These are phyloP conservation scores for Sterrhoptilus dennistouni DNA, from an alignment of 2,113 vertebrate genomes.

Conservation along the genomic window DNA sequence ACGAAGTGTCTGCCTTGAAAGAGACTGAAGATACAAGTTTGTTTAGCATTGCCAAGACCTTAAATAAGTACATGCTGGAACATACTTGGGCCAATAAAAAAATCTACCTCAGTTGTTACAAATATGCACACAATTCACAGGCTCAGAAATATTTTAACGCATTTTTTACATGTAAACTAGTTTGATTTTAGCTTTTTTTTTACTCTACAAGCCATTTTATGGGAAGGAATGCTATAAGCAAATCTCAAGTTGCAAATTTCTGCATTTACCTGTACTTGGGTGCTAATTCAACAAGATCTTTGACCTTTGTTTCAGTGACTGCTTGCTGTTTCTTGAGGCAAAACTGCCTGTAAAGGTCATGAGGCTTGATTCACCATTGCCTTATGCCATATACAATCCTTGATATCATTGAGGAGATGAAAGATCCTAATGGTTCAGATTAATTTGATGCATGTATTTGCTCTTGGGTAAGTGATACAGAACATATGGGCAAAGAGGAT, in stretches of 20 bases:
- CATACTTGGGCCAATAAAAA: not conserved
- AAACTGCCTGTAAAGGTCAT: not conserved
- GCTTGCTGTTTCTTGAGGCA: not conserved
- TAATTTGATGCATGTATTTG: not conserved
- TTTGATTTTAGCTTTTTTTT: not conserved
- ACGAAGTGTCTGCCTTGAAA: not conserved
- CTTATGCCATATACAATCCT: not conserved
- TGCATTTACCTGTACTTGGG: not conserved
- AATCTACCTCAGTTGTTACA: constrained; percentile 37
- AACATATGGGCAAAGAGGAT: not conserved
- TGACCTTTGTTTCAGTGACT: not conserved
- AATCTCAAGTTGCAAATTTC: not conserved
- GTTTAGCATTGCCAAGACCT: not conserved
- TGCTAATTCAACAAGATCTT: not conserved
- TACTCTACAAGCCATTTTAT: not conserved
- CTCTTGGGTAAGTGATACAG: not conserved
- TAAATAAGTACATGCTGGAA: not conserved
- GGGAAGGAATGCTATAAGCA: not conserved
- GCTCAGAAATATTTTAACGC: not conserved
- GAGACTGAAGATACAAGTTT: not conserved
- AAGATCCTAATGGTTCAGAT: not conserved
- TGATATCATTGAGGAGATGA: not conserved
- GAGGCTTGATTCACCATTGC: not conserved
- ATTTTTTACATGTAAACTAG: not conserved
- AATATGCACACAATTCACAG: not conserved